Base-by-base conservation (phyloP, 2,888 invertebrate species). In the Yponomeuta evonymella region DNA sequence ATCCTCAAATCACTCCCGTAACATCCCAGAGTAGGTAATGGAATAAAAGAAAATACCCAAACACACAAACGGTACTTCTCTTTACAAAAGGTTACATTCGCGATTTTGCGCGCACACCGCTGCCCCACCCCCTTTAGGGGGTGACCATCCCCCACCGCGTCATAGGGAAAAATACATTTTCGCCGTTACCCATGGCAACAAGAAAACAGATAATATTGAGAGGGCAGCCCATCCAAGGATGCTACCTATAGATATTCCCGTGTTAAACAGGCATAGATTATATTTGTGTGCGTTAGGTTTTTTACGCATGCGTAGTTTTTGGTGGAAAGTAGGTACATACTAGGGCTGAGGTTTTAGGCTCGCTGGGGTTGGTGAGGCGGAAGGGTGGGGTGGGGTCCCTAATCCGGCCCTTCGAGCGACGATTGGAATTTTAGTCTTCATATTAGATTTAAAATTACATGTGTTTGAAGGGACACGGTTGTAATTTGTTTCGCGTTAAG, bases 361-460 rank as follows among this genome's bases (percentile, higher is more conserved):
- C 85, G 77, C 75, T 15, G 15, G 51, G 77, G 80, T 80, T 79
- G 81, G 70, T 69, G 66, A 30, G 83, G 81, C 79, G 75, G 81
- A 79, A 75, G 76, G 72, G 75, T 73, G 69, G 78, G 78, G 82
- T 79, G 78, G 78, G 82, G 79, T 78, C 81, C 88, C 87, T 92
- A 91, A 92, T 91, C 90, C 82, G 81, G 87, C 86, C 90, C 90
- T 90, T 90, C 90, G 90, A 84, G 79, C 80, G 79, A 84, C 89
- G 90, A 90, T 91, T 90, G 90, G 90, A 90, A 90, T 90, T 65
- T 90, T 90, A 89, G 90, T 91, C 90, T 90, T 90, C 90, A 90
- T 90, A 91, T 90, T 90, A 90, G 88, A 90, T 90, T 91, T 90
- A 89, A 91, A 91, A 90, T 90, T 89, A 89, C 89, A 90, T 87